Base-by-base conservation (phyloP, 2,888 invertebrate species). In the Nomada hirtipes region DNA sequence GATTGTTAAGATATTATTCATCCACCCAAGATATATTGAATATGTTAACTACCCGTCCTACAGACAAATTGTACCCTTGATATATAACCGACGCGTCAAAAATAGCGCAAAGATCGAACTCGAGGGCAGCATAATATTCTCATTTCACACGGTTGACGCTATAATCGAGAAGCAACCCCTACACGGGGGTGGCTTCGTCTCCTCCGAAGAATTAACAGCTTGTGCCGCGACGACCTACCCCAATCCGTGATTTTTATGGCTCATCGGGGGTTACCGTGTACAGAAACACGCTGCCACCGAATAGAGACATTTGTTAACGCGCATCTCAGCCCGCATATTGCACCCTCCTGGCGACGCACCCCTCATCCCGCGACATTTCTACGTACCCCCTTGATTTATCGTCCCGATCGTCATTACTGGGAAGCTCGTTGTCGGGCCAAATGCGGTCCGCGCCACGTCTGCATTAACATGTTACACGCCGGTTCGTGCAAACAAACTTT, bases 231-330 rank as follows among this genome's bases (percentile, higher is more conserved):
- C 81, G 59, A 79, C 72, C 82, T 82, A 79, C 76, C 87, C 88
- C 87, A 87, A 88, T 86, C 76, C 72, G 79, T 88, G 90, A 90
- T 90, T 92, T 91, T 90, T 90, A 89, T 84, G 85, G 87, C 76
- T 87, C 84, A 86, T 79, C 83, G 89, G 88, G 88, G 87, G 85
- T 76, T 76, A 44, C 71, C 55, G 82, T 69, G 74, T 69, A 80
- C 68, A 57, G 85, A 79, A 77, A 78, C 83, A 82, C 83, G 85
- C 84, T 84, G 87, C 82, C 76, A 70, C 86, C 86, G 90, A 91
- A 92, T 92, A 92, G 91, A 92, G 92, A 92, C 92, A 92, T 92
- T 92, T 92, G 92, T 92, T 91, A 91, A 88, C 90, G 89, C 84
- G 85, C 86, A 90, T 89, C 87, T 86, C 87, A 81, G 87, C 87